These are phyloP conservation scores for Silurus aristotelis DNA, from an alignment of 2,797 vertebrate species.

Conservation along the genomic window DNA sequence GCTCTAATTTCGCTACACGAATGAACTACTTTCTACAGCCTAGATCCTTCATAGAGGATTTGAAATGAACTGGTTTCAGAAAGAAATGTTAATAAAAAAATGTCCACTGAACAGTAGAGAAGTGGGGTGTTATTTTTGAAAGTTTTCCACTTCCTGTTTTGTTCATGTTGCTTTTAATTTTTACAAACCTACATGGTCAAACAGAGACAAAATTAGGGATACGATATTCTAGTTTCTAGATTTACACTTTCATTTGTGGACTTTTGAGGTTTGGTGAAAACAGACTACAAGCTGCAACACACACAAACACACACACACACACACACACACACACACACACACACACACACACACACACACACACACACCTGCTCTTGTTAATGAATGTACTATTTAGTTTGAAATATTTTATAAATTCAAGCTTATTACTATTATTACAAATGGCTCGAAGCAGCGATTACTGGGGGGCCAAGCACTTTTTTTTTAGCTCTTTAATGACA, in stretches of 20 bases:
- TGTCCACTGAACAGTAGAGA: not conserved
- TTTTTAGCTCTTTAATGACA: not conserved
- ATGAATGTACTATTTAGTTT: not conserved
- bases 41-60: not conserved
- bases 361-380: not conserved
- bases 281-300: not conserved
- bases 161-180: not conserved
- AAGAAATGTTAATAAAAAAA: not conserved
- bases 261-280: not conserved
- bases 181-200: not conserved
- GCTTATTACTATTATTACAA: not conserved
- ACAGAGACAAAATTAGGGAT: not conserved
- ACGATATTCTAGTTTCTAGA: conserved; percentile 3
- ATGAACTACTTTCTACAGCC: too few relatives aligned
- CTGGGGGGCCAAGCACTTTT: not conserved
- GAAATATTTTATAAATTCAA: not conserved
- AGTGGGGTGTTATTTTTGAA: too few relatives aligned
- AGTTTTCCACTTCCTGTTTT: not conserved
- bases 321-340: not conserved
- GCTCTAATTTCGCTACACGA: too few relatives aligned
- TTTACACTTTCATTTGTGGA: not conserved
- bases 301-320: not conserved
- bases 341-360: not conserved
- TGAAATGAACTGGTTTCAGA: not conserved
- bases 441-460: not conserved